Percentiles rank a stretch among this genome's conserved stretches.
phyloP scores from a whole-genome alignment of 2,797 vertebrate species.

The Chelmon rostratus region DNA sequence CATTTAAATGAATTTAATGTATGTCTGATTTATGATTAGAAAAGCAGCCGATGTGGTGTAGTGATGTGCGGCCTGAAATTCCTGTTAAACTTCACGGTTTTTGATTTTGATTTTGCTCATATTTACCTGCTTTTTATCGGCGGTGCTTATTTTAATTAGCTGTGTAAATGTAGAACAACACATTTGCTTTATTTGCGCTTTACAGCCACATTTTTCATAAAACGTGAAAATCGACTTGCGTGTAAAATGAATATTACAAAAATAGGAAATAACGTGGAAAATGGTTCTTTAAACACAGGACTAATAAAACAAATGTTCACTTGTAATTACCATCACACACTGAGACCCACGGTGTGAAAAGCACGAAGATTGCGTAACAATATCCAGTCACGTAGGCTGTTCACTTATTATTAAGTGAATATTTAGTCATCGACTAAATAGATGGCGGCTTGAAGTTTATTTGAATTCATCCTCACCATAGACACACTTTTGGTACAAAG shows the following conservation, averaged over 20 bases:
- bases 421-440: neutral
- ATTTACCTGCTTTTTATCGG: neutral
- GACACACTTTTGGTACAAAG: neutral
- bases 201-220: neutral
- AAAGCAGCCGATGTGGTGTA: neutral
- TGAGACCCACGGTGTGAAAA: neutral
- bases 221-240: neutral
- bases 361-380: neutral
- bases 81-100: neutral
- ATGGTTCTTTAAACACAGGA: neutral
- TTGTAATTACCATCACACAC: neutral
- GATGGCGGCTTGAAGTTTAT: neutral
- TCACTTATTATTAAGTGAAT: neutral
- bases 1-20: slow-evolving; percentile 8
- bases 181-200: neutral
- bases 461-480: neutral
- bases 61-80: neutral
- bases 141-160: neutral
- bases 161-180: neutral
- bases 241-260: neutral
- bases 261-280: neutral
- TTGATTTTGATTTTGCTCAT: neutral
- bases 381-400: neutral
- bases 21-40: neutral
- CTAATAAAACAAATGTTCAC: neutral